phyloP scores from a whole-genome alignment of 35 echinoderm and acorn worm species.

The Hemicentrotus pulcherrimus region DNA sequence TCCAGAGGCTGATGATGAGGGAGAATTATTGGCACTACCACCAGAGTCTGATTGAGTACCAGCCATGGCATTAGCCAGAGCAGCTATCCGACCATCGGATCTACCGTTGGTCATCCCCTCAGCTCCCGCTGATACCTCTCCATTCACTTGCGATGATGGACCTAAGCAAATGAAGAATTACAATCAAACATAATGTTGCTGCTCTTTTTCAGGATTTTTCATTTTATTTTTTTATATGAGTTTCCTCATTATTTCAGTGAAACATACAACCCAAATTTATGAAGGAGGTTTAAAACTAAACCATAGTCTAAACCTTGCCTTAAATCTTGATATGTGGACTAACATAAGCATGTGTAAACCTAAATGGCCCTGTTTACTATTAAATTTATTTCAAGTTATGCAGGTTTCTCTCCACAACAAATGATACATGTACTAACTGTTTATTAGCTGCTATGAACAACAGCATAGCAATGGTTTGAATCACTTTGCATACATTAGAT shows the following conservation, averaged over 20 bases:
- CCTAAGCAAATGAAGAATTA: slow-evolving; percentile 34
- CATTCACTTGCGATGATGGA: slow-evolving; percentile 71
- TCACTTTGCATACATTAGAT: too few relatives aligned
- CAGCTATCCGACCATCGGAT: slow-evolving; percentile 34
- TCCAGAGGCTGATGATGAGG: background rate
- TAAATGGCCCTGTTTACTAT: too few relatives aligned
- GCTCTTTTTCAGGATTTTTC: too few relatives aligned
- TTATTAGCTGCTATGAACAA: too few relatives aligned
- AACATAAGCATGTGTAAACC: too few relatives aligned
- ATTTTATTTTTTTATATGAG: too few relatives aligned
- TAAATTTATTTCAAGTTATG: too few relatives aligned
- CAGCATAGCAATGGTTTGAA: too few relatives aligned
- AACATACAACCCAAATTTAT: background rate
- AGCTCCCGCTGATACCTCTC: slow-evolving; percentile 39
- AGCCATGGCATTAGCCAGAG: background rate
- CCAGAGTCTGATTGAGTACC: background rate
- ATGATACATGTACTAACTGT: too few relatives aligned
- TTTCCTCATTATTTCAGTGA: too few relatives aligned
- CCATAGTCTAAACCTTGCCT: background rate
- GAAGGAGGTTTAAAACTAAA: background rate
- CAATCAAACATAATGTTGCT: too few relatives aligned
- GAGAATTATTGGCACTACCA: slow-evolving; percentile 33
- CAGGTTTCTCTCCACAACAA: too few relatives aligned
- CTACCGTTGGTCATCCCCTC: slow-evolving; percentile 25
- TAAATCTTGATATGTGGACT: background rate